Evolutionary conservation across 1,140 invertebrate species (phyloP), one percentile per base, ranked within the genome.

Genomic region (Megalopta genalis): DNA sequence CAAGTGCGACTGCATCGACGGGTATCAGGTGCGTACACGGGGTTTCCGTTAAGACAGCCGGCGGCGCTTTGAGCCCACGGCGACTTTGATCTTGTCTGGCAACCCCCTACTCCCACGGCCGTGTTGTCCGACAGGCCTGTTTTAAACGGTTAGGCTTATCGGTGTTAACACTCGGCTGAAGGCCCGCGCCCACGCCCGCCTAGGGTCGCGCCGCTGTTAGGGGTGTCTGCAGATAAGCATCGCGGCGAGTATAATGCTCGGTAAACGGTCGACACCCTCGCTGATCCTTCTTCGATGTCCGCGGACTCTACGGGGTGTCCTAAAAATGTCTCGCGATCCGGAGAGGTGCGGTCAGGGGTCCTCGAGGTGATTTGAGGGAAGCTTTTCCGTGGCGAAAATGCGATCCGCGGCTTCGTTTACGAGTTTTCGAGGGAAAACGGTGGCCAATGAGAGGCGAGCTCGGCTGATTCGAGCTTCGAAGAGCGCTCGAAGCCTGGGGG

Each of bases 1-100:
- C 63, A 97, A 97, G 91, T 99, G 99, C 91, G 96, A 98, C 89
- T 99, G 98, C 93, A 98, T 98, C 92, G 97, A 98, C 89, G 98
- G 98, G 60, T 99, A 97, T 93, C 96, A 97, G 90, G 98, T 98
- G 77, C 94, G 95, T 90, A n/a, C 42, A 12, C 60, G 23, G 49
- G 62, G 52, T 73, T 73, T 73, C 62, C 62, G 25, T 25, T 32
- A 2, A 27, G 16, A 23, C 32, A 18, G 21, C 16, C 18, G 8
- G 10, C 42, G 10, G 10, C 42, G 18, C 37, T 42, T 65, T 12
- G 9, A 23, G 0, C 1, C 39, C 8, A 9, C 2, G 42, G 32
- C 27, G 69, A 21, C 18, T 23, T 14, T 10, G n/a, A 9, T 16
- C 9, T 49, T 63, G 32, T 23, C n/a, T 10, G 12, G 42, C n/a